phyloP scores from a whole-genome alignment of 1,140 invertebrate species.

The Sweltsa coloradensis region DNA sequence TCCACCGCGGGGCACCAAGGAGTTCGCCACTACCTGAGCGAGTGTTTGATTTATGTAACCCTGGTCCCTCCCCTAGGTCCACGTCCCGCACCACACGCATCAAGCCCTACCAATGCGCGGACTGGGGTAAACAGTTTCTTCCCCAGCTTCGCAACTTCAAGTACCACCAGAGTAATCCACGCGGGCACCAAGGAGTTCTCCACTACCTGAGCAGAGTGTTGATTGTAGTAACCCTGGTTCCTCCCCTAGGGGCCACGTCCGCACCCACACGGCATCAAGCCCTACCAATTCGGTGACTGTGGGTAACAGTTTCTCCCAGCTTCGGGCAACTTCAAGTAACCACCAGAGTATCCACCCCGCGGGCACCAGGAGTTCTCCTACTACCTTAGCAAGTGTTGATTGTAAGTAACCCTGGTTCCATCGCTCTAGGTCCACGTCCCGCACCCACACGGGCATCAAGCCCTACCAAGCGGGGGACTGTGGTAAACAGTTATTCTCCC shows the following conservation, averaged over 20 bases:
- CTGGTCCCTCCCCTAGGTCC: no score
- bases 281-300: slow-evolving; percentile 66
- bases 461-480: slow-evolving; percentile 65
- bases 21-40: slow-evolving; percentile 62
- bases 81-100: slow-evolving; percentile 60
- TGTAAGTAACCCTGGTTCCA: no score
- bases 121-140: slow-evolving; percentile 67
- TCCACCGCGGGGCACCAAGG: slow-evolving; percentile 56
- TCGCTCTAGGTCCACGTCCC: no score
- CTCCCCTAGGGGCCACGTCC: slow-evolving; percentile 68
- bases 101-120: slow-evolving; percentile 62
- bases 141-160: slow-evolving; percentile 61
- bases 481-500: slow-evolving; percentile 64
- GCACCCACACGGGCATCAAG: slow-evolving; percentile 60
- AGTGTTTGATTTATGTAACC: no score
- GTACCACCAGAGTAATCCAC: slow-evolving; percentile 68
- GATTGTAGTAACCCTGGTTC: slow-evolving; percentile 56
- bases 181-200: slow-evolving; percentile 42
- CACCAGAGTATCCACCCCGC: slow-evolving; percentile 60
- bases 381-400: no score
- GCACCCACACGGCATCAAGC: slow-evolving; percentile 68
- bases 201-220: no score
- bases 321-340: slow-evolving; percentile 66
- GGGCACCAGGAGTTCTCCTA: slow-evolving; percentile 59
- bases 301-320: slow-evolving; percentile 65